Conservation (phyloP, 2,888 invertebrate genomes). For the Eupeodes luniger region DNA sequence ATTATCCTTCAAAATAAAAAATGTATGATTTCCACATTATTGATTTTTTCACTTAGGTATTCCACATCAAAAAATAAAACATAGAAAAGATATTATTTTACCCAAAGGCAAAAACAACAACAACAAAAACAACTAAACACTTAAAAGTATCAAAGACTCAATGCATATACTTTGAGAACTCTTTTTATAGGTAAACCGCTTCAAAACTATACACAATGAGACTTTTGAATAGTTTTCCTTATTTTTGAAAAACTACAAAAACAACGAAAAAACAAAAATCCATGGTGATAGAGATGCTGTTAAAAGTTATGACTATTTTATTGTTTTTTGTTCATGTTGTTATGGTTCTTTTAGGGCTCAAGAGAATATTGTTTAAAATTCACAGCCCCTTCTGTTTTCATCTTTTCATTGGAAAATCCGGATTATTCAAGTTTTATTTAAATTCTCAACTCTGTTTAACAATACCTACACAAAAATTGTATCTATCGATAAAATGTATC, state of each 20-base stretch:
- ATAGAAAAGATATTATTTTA: not conserved
- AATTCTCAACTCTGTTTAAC: slow-evolving; percentile 36
- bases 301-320: slow-evolving; percentile 33
- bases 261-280: slow-evolving; percentile 3
- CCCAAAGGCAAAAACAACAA: not conserved
- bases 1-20: not conserved
- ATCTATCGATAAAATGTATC: slow-evolving; percentile 48
- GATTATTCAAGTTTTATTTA: slow-evolving; percentile 32
- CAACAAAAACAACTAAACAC: slow-evolving; percentile 28
- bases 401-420: not conserved
- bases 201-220: slow-evolving; percentile 16
- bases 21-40: not conserved
- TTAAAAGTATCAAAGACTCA: slow-evolving; percentile 52
- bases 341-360: not conserved
- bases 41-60: not conserved
- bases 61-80: not conserved
- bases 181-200: slow-evolving; percentile 9
- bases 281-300: slow-evolving; percentile 19
- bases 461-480: not conserved
- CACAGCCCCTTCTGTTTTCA: slow-evolving; percentile 5
- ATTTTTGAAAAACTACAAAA: not conserved
- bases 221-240: slow-evolving; percentile 26
- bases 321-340: slow-evolving; percentile 4
- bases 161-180: slow-evolving; percentile 38
- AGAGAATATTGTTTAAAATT: slow-evolving; percentile 42